phyloP scores from a whole-genome alignment of 2,797 vertebrate species.

The Chelon labrosus region DNA sequence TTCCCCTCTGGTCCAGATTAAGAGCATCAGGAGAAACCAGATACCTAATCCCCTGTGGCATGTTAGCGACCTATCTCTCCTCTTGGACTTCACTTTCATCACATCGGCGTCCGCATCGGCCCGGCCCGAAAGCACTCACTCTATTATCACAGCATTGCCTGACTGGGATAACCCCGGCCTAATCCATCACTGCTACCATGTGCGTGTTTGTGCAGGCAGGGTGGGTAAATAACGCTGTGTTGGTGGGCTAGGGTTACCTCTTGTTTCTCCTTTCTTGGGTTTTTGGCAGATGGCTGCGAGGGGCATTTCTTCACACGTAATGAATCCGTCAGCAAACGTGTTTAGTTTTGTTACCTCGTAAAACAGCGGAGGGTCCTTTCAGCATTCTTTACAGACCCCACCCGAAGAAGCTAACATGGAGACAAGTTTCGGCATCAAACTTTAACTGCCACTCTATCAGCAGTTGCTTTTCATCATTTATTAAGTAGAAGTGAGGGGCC shows the following conservation, averaged over 20 bases:
- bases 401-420: constrained; percentile 43
- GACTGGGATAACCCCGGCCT: constrained; percentile 73
- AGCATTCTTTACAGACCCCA: constrained; percentile 65
- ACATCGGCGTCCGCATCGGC: constrained; percentile 61
- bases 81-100: constrained; percentile 77
- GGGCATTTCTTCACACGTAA: constrained; percentile 76
- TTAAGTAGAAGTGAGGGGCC: constrained; percentile 18
- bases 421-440: constrained; percentile 32
- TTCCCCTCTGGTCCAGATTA: constrained; percentile 75
- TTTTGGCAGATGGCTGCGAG: constrained; percentile 68
- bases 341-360: constrained; percentile 76
- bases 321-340: constrained; percentile 82
- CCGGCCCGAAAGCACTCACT: constrained; percentile 65
- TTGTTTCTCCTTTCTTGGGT: constrained; percentile 51
- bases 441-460: constrained; percentile 22
- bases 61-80: constrained; percentile 71
- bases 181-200: constrained; percentile 83
- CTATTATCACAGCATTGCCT: constrained; percentile 69
- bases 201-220: constrained; percentile 82
- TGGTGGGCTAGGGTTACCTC: constrained; percentile 80
- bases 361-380: constrained; percentile 72
- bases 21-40: constrained; percentile 71
- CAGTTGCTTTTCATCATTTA: constrained; percentile 17
- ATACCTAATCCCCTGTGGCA: constrained; percentile 79
- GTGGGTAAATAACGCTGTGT: constrained; percentile 78